Evolutionary conservation across 2,113 vertebrate genomes (phyloP), one percentile per base, ranked within the genome.

Genomic region (Capricornis sumatraensis): DNA sequence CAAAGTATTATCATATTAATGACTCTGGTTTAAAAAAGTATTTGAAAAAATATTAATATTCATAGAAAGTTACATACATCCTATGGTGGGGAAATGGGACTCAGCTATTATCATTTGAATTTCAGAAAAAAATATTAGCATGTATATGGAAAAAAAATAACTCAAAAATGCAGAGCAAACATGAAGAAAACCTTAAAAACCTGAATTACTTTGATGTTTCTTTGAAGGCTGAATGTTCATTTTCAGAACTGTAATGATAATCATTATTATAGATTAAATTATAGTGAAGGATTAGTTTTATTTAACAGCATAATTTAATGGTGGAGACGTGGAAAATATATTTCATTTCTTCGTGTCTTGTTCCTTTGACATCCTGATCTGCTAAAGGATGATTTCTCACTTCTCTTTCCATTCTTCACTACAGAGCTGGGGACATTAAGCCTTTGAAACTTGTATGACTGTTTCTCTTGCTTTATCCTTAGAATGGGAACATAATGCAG

Each of bases 1-100:
- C 81, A 83, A 98, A 94, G 97, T 95, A 96, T 97, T 98, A 98
- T 96, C 98, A 97, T 95, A 97, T 97, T 98, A 98, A 98, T 98
- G 96, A 97, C 93, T 94, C 95, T 95, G 55, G 71, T 93, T 94
- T 87, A 78, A 91, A 89, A 96, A 98, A 97, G 28, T 94, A 74
- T 91, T 91, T 40, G 36, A 6, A 1, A 91, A 96, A 95, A 55
- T 79, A 94, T 97, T 76, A 98, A 96, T 86, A 83, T 89, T 97
- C 91, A 87, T 64, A 57, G 40, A 55, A 10, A 55, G 23, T 86
- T 40, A 23, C 67, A 78, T 78, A 40, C 15, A 58, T 89, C 17
- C 0, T 36, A 13, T 33, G 28, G 88, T 62, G 25, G 36, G 45
- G 36, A 96, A 84, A 74, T 93, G 85, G 86, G 87, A 89, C 94